Percentiles rank a stretch among this genome's conserved stretches.
These are phyloP conservation scores for Portunus trituberculatus DNA, from an alignment of 1,140 invertebrate species.

Conservation along the genomic window DNA sequence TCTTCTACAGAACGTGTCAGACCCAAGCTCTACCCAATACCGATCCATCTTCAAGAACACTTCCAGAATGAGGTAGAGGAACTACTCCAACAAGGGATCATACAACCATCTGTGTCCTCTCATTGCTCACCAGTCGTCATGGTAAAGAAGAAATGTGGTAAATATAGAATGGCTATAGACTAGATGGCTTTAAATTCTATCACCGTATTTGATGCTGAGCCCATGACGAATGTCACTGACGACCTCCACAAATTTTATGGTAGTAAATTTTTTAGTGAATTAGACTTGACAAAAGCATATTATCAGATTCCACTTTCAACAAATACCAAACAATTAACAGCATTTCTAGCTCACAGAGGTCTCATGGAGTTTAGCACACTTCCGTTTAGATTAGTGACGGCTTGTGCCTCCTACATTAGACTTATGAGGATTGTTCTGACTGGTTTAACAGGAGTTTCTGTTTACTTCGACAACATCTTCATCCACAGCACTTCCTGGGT, in stretches of 20 bases:
- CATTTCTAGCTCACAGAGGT: slow-evolving; percentile 46
- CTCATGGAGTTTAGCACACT: slow-evolving; percentile 42
- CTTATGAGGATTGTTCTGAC: slow-evolving; percentile 57
- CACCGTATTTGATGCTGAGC: slow-evolving; percentile 34
- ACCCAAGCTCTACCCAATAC: not conserved
- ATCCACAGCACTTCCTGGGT: not conserved
- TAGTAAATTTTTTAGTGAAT: not conserved
- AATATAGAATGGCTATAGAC: slow-evolving; percentile 27
- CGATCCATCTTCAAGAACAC: not conserved
- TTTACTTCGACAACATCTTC: slow-evolving; percentile 66
- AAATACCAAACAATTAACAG: not conserved
- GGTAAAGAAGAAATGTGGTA: slow-evolving; percentile 17
- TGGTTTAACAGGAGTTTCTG: not conserved
- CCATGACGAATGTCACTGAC: not conserved
- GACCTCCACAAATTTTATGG: slow-evolving; percentile 8
- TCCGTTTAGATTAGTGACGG: slow-evolving; percentile 40
- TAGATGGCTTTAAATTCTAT: slow-evolving; percentile 17
- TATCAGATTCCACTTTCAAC: slow-evolving; percentile 38
- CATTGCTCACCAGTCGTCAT: slow-evolving; percentile 29
- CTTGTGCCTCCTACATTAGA: slow-evolving; percentile 49
- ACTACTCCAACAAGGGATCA: not conserved
- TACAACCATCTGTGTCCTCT: not conserved
- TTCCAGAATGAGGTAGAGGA: not conserved
- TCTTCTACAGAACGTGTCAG: not conserved
- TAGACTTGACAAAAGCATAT: slow-evolving; percentile 32